Evolutionary conservation across 35 echinoderm and acorn worm species (phyloP).

Genomic region (Ophiothrix spiculata): DNA sequence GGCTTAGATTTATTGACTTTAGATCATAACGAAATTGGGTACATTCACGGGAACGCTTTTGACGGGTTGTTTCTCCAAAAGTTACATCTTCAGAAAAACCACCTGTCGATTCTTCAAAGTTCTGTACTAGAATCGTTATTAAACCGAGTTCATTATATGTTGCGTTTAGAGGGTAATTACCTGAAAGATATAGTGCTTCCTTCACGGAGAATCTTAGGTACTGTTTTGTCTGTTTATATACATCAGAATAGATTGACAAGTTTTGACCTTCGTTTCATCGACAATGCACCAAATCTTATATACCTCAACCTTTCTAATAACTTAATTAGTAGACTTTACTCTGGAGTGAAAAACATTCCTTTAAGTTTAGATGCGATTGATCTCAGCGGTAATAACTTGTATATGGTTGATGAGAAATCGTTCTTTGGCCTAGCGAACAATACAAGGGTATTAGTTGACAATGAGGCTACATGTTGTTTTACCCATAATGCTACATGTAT

Average conservation of each 20-base stretch:
- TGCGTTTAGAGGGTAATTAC: background rate
- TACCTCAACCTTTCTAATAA: background rate
- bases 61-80: background rate
- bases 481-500: background rate
- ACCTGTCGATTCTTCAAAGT: background rate
- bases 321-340: background rate
- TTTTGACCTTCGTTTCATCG: background rate
- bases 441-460: background rate
- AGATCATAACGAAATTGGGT: background rate
- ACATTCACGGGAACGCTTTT: background rate
- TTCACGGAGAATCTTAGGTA: background rate
- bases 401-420: background rate
- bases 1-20: background rate
- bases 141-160: background rate
- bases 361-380: background rate
- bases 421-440: background rate
- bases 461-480: background rate
- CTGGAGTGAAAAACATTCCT: background rate
- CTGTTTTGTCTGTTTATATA: background rate
- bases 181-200: background rate
- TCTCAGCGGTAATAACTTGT: background rate
- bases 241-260: background rate
- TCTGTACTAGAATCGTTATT: background rate
- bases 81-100: background rate
- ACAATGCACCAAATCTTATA: background rate